Conservation (phyloP, 1,140 invertebrate species). For the Fopius arisanus region DNA sequence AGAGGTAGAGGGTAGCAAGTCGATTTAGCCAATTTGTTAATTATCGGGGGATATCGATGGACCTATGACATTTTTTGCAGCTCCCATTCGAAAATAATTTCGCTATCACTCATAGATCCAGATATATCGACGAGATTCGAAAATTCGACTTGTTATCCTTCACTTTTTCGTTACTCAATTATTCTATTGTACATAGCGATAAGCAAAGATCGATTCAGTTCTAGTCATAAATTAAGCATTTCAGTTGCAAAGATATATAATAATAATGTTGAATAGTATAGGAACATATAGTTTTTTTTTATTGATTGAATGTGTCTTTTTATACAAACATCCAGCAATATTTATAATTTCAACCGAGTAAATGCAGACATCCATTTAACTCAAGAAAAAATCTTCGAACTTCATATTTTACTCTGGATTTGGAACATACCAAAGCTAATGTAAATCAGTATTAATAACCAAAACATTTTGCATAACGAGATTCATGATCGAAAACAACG, state of each 20-base stretch:
- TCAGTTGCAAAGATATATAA: not conserved
- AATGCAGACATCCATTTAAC: not conserved
- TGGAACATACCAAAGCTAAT: conserved; percentile 5
- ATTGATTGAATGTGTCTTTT: not conserved
- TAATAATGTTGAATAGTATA: conserved; percentile 12
- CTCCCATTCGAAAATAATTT: too few species aligned
- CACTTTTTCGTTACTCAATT: too few species aligned
- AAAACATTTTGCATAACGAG: not conserved
- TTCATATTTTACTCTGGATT: not conserved
- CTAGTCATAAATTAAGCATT: conserved; percentile 9
- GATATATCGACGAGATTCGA: too few species aligned
- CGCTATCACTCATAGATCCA: too few species aligned
- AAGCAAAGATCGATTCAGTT: not conserved
- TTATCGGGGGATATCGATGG: too few species aligned
- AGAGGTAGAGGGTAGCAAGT: too few species aligned
- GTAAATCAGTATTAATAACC: not conserved
- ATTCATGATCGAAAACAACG: too few species aligned
- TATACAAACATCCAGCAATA: not conserved
- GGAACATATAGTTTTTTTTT: not conserved
- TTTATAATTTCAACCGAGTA: not conserved
- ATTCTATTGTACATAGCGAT: not conserved
- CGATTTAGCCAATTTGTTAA: too few species aligned
- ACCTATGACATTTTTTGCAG: too few species aligned
- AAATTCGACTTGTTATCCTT: too few species aligned
- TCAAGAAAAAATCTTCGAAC: not conserved